phyloP scores from a whole-genome alignment of 2,797 vertebrate genomes.

The Malurus splendens region DNA sequence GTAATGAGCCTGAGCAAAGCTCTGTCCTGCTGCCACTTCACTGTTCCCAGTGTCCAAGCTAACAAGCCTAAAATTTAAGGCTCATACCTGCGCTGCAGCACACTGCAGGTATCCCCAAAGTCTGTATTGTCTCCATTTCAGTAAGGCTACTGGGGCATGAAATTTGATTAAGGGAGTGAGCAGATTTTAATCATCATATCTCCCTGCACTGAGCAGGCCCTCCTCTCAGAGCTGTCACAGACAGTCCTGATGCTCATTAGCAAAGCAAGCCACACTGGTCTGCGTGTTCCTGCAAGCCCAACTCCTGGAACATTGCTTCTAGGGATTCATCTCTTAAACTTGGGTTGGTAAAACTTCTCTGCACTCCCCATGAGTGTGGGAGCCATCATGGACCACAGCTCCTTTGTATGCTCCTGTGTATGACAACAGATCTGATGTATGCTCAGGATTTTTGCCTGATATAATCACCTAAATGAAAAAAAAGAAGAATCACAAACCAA shows the following conservation, averaged over 20 bases:
- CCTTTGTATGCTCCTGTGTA: neutral
- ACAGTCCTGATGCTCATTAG: neutral
- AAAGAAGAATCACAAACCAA: neutral
- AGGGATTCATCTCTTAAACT: neutral
- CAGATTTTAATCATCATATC: neutral
- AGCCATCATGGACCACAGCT: rapidly evolving
- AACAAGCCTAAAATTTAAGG: neutral
- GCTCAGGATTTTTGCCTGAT: neutral
- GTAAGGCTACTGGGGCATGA: neutral
- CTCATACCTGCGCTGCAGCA: neutral
- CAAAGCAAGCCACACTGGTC: neutral
- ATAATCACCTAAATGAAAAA: neutral
- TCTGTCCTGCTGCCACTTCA: rapidly evolving
- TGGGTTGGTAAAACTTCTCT: neutral
- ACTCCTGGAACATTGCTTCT: neutral
- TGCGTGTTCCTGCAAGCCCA: neutral
- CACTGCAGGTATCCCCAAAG: neutral
- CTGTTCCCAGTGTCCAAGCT: neutral
- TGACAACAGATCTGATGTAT: neutral
- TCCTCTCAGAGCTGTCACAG: neutral
- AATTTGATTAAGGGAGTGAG: neutral
- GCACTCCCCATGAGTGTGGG: neutral
- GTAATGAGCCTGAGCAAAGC: neutral
- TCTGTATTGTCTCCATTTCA: neutral
- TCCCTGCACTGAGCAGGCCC: neutral